phyloP scores from a whole-genome alignment of 64 coral and sea anemone genomes.

The Montipora foliosa region DNA sequence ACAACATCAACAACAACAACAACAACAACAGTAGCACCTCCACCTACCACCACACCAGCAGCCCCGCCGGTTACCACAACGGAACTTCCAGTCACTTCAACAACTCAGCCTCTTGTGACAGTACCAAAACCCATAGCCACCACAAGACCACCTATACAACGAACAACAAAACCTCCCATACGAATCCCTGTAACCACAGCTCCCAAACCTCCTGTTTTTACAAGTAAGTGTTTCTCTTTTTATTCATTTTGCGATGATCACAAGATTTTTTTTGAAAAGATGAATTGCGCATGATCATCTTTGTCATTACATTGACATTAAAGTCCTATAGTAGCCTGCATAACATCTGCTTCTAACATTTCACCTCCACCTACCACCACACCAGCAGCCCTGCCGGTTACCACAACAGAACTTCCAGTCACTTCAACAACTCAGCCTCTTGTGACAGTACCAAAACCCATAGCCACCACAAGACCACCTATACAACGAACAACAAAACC shows the following conservation, averaged over 20 bases:
- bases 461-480: conserved; percentile 19
- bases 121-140: conserved; percentile 56
- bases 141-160: conserved; percentile 14
- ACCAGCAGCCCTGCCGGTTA: conserved; percentile 19
- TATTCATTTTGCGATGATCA: no score
- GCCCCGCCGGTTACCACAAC: conserved; percentile 29
- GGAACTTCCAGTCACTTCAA: conserved; percentile 10
- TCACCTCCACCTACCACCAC: neutral
- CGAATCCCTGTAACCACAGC: neutral
- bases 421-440: conserved; percentile 42
- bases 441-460: conserved; percentile 63
- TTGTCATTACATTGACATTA: no score
- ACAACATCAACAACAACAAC: conserved; percentile 4
- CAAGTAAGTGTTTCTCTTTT: conserved; percentile 11
- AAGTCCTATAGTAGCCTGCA: no score
- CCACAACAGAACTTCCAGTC: conserved; percentile 6
- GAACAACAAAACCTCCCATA: neutral
- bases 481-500: neutral
- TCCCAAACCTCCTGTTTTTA: conserved; percentile 20
- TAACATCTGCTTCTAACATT: no score
- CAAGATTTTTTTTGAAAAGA: no score
- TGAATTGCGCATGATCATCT: no score
- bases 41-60: neutral
- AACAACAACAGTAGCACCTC: conserved; percentile 1
- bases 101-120: conserved; percentile 39